These are phyloP conservation scores for Oryctolagus cuniculus DNA, from an alignment of 2,113 vertebrate species.

Conservation along the genomic window mOryCun1.1 NC_091432.1:206313501-206314000, in stretches of 20 bases:
- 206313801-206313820: constrained; percentile 30
- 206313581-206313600: constrained; percentile 31
- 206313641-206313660: constrained; percentile 42
- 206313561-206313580: not conserved
- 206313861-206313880: not conserved
- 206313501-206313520: not conserved
- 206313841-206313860: constrained; percentile 39
- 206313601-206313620: constrained; percentile 6
- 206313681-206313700: constrained; percentile 46
- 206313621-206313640: constrained; percentile 21
- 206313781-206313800: constrained; percentile 28
- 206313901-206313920: not conserved
- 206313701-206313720: constrained; percentile 14
- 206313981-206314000: constrained; percentile 20
- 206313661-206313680: constrained; percentile 2
- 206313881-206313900: constrained; percentile 55
- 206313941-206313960: constrained; percentile 34
- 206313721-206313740: constrained; percentile 44
- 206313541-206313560: not conserved
- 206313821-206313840: constrained; percentile 45
- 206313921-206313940: constrained; percentile 37
- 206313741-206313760: not conserved
- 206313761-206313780: constrained; percentile 55
- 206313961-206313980: not conserved
- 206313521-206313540: not conserved